These are phyloP conservation scores for Drosophila helvetica DNA, from an alignment of 2,888 invertebrate genomes.

Conservation along the genomic window DNA sequence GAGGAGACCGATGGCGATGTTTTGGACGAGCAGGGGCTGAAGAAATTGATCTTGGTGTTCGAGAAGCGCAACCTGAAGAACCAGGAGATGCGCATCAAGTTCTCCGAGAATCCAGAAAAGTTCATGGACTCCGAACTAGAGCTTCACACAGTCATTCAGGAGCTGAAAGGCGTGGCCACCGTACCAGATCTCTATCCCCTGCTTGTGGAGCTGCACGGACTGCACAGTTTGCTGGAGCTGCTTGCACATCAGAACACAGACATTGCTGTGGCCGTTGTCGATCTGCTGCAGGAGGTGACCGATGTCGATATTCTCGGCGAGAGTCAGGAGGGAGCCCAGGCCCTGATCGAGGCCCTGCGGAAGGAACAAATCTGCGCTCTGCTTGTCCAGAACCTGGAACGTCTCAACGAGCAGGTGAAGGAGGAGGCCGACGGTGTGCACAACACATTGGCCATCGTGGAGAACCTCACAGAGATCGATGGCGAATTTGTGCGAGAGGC, in stretches of 20 bases:
- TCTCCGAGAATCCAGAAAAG: slow-evolving; percentile 97
- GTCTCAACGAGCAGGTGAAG: slow-evolving; percentile 95
- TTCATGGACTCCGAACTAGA: slow-evolving; percentile 99
- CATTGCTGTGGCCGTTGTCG: slow-evolving; percentile 84
- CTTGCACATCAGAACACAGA: slow-evolving; percentile 98
- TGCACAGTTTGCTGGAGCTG: slow-evolving; percentile 95
- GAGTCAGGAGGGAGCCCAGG: slow-evolving; percentile 95
- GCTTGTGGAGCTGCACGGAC: slow-evolving; percentile 93
- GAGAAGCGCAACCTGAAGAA: slow-evolving; percentile 97
- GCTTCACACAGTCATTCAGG: slow-evolving; percentile 94
- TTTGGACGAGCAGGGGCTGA: slow-evolving; percentile 93
- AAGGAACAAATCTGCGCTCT: slow-evolving; percentile 95
- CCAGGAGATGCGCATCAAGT: slow-evolving; percentile 99
- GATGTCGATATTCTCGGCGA: slow-evolving; percentile 97
- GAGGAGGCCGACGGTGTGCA: slow-evolving; percentile 98
- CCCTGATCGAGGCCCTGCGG: slow-evolving; percentile 93
- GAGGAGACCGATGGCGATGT: slow-evolving; percentile 93
- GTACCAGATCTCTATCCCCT: slow-evolving; percentile 97
- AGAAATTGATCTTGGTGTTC: slow-evolving; percentile 94
- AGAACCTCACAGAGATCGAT: slow-evolving; percentile 96
- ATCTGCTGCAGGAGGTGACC: slow-evolving; percentile 92
- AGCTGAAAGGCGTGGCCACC: slow-evolving; percentile 95
- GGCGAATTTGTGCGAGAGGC: slow-evolving; percentile 93
- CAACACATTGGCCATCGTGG: slow-evolving; percentile 94
- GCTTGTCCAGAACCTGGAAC: slow-evolving; percentile 95